Evolutionary conservation across 1,140 invertebrate species (phyloP), one percentile per base, ranked within the genome.

Genomic region (Caerostris extrusa): DNA sequence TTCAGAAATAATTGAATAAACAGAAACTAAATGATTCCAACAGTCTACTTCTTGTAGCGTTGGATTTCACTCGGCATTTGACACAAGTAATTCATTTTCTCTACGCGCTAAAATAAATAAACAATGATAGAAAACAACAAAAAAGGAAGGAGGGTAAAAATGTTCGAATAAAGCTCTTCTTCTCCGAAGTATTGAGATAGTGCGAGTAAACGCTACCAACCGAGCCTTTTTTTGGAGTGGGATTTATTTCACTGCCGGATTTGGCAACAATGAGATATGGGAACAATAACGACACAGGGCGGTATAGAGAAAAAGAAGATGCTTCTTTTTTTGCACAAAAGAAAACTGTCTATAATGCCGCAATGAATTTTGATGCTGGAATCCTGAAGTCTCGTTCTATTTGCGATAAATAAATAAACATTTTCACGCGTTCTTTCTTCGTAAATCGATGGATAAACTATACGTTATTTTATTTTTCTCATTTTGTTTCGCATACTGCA

Each of bases 311-410:
- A 87, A n/a, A 64, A 64, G 34, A 50, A 64, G 85, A 87, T 61
- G 60, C 58, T 64, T 87, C 34, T 34, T 34, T 2, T 34, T 34
- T 34, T 34, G 34, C 34, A 53, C 17, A 58, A 14, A 58, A 64
- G 85, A 87, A 87, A 87, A 87, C 85, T 87, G 12, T 34, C 61
- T 87, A 64, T 87, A 87, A 87, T 87, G 85, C 85, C 14, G 85
- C 85, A 87, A 87, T 87, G 85, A 87, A 87, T 87, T 87, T 87
- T 87, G 85, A 87, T 87, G 85, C 85, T 14, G 85, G 57, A 64
- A 87, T 60, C 60, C 85, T 12, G 50, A 64, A 61, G 85, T 53
- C 56, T 64, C 34, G 85, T 87, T 64, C 34, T 53, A 53, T 34
- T 34, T 50, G n/a, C 58, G 58, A 12, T n/a, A 87, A 57, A 83